Evolutionary conservation across 2,113 vertebrate species (phyloP).

Genomic region (Gymnocephalus cernua): DNA sequence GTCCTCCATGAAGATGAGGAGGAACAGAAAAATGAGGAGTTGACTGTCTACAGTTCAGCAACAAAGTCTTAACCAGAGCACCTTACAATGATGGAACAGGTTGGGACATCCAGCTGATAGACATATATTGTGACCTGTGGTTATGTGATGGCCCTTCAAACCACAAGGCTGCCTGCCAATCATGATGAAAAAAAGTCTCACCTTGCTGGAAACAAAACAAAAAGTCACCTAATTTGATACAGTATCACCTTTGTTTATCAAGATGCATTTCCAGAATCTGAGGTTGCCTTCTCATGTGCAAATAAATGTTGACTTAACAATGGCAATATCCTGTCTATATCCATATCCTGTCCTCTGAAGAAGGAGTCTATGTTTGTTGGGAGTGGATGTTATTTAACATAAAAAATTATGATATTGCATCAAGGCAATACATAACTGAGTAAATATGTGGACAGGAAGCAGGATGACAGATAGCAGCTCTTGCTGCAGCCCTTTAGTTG

Average conservation of each 20-base stretch:
- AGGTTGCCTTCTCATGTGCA: slow-evolving; percentile 3
- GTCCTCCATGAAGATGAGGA: slow-evolving; percentile 23
- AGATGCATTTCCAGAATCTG: slow-evolving; percentile 8
- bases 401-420: slow-evolving; percentile 86
- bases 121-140: slow-evolving; percentile 3
- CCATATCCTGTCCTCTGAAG: slow-evolving; percentile 39
- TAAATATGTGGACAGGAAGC: slow-evolving; percentile 85
- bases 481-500: slow-evolving; percentile 83
- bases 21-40: slow-evolving; percentile 14
- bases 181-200: background rate
- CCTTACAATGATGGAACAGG: background rate
- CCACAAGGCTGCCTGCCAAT: too few species aligned
- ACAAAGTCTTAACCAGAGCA: background rate
- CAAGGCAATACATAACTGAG: slow-evolving; percentile 85
- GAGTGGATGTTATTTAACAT: slow-evolving; percentile 70
- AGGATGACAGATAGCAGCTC: slow-evolving; percentile 83
- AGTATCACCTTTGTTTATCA: slow-evolving; percentile 28
- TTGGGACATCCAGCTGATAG: background rate
- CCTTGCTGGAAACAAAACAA: background rate
- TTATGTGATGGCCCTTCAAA: background rate
- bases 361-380: slow-evolving; percentile 30
- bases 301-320: slow-evolving; percentile 20
- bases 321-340: slow-evolving; percentile 16
- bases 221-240: slow-evolving; percentile 6
- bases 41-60: background rate